These are phyloP conservation scores for Caenorhabditis afra DNA, from an alignment of 2,888 invertebrate species.

Conservation along the genomic window DNA sequence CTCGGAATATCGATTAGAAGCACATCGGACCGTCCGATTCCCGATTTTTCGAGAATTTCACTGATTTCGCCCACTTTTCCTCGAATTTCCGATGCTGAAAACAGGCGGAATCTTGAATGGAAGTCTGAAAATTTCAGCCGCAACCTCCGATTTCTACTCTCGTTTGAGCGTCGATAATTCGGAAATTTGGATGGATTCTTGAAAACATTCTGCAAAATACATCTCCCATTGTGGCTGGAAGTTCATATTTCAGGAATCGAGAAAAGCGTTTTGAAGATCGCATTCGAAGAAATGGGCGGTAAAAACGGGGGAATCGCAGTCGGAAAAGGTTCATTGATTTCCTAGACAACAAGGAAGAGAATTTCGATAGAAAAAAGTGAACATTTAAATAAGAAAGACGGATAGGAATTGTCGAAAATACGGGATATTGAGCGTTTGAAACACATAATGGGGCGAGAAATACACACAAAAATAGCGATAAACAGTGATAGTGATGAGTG, in stretches of 20 bases:
- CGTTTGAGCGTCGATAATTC: conserved; percentile 18
- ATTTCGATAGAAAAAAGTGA: no score
- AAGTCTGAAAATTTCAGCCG: background rate
- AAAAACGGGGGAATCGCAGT: background rate
- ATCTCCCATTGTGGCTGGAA: no score
- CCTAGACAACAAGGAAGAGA: no score
- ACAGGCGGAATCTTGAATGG: background rate
- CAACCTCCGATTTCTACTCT: conserved; percentile 8
- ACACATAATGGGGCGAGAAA: no score
- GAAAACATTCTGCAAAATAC: conserved; percentile 12
- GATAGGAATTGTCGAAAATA: no score
- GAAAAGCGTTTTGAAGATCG: background rate
- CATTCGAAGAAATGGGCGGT: background rate
- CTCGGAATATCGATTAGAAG: conserved; percentile 26
- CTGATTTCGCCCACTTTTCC: background rate
- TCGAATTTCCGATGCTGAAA: conserved; percentile 16
- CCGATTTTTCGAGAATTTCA: background rate
- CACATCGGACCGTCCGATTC: conserved; percentile 16
- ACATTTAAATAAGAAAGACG: no score
- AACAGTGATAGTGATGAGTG: background rate
- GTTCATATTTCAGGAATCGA: background rate
- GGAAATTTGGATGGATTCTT: background rate
- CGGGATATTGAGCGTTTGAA: no score
- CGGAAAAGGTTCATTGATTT: background rate
- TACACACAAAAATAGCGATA: background rate